Evolutionary conservation across 2,888 invertebrate species (phyloP).

Genomic region (Drosophila testacea): DNA sequence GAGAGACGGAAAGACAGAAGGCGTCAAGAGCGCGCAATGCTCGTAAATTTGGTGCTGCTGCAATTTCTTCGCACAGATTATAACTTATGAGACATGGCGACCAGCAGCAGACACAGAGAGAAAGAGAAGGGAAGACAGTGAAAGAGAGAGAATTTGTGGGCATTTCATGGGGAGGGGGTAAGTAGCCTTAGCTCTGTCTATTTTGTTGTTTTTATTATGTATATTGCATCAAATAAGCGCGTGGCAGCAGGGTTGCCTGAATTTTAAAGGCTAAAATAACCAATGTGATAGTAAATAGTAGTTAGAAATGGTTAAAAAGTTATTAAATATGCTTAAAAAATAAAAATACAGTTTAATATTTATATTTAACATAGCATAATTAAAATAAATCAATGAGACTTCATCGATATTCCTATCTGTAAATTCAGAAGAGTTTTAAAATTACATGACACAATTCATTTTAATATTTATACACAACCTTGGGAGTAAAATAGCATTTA

Average conservation of each 20-base stretch:
- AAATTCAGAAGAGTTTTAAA: too few relatives aligned
- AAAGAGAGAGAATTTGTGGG: slow-evolving; percentile 3
- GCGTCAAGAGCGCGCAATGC: slow-evolving; percentile 26
- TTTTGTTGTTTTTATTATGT: slow-evolving; percentile 45
- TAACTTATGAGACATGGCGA: slow-evolving; percentile 59
- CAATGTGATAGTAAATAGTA: too few relatives aligned
- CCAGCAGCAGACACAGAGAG: slow-evolving; percentile 6
- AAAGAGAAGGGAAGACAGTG: neutral
- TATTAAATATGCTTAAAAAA: too few relatives aligned
- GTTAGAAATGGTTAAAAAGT: too few relatives aligned
- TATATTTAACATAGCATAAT: too few relatives aligned
- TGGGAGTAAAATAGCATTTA: too few relatives aligned
- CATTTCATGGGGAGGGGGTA: neutral
- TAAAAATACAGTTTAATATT: too few relatives aligned
- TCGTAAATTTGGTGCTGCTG: slow-evolving; percentile 57
- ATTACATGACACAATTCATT: too few relatives aligned
- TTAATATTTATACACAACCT: too few relatives aligned
- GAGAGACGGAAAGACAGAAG: neutral
- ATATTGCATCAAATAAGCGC: slow-evolving; percentile 50
- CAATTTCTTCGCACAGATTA: slow-evolving; percentile 66
- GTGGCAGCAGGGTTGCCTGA: neutral
- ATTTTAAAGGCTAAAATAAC: too few relatives aligned
- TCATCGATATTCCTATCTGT: too few relatives aligned
- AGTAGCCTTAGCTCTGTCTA: slow-evolving; percentile 28
- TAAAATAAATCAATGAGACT: too few relatives aligned